Conservation (phyloP, 2,888 invertebrate species). For the Tanypteryx hageni region DNA sequence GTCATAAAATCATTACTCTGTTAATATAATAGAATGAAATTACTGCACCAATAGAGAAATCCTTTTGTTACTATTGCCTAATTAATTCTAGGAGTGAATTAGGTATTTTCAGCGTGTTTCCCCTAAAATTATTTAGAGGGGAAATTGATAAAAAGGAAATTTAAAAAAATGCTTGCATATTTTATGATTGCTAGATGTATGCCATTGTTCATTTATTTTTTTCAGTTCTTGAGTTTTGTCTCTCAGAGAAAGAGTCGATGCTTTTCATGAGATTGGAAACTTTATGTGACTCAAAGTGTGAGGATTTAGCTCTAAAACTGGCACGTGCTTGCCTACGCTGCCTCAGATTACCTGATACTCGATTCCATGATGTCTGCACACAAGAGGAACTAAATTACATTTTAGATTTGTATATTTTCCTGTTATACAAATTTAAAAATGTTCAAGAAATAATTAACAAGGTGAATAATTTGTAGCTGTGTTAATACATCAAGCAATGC, state of each 20-base stretch:
- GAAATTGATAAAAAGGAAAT: background rate
- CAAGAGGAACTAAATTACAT: constrained; percentile 77
- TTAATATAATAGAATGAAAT: too few relatives aligned
- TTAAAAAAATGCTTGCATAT: too few relatives aligned
- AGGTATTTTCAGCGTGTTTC: background rate
- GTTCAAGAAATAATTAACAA: constrained; percentile 77
- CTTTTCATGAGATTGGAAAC: constrained; percentile 80
- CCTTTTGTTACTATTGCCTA: too few relatives aligned
- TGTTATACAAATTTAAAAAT: constrained; percentile 79
- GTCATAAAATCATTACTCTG: too few relatives aligned
- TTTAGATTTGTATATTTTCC: constrained; percentile 80
- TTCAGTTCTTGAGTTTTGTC: constrained; percentile 79
- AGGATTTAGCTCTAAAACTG: constrained; percentile 80
- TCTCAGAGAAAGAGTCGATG: constrained; percentile 79
- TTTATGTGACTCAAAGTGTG: constrained; percentile 80
- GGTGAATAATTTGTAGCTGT: constrained; percentile 71
- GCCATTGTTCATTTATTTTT: constrained; percentile 65
- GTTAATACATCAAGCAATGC: background rate
- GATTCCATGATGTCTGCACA: constrained; percentile 67
- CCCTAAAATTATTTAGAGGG: background rate
- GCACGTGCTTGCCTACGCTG: constrained; percentile 79
- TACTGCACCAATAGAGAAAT: too few relatives aligned
- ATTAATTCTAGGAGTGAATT: background rate
- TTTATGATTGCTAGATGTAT: background rate
- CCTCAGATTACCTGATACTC: constrained; percentile 72